phyloP scores from a whole-genome alignment of 2,888 invertebrate genomes.

The Pemphredon lugubris region DNA sequence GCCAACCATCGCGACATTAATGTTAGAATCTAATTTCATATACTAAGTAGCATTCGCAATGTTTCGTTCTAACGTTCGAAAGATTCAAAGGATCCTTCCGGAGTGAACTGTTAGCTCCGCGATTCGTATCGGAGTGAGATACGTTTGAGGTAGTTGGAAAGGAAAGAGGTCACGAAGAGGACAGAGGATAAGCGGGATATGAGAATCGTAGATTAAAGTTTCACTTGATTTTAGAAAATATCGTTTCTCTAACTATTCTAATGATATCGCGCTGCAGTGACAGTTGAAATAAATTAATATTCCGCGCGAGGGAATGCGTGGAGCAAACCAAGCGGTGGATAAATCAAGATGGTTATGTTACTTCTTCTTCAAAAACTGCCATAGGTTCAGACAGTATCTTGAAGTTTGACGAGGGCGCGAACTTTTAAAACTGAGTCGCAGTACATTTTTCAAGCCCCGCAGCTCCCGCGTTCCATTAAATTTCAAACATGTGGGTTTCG shows the following conservation, averaged over 20 bases:
- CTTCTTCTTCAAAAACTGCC: no score
- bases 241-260: no score
- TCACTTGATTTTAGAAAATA: no score
- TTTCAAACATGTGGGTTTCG: conserved; percentile 9
- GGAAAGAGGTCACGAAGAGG: neutral
- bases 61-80: conserved; percentile 22
- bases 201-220: no score
- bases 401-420: neutral
- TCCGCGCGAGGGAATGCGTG: no score
- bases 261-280: no score
- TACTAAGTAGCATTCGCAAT: conserved; percentile 39
- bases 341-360: no score
- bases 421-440: neutral
- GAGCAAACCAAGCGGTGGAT: no score
- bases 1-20: conserved; percentile 21
- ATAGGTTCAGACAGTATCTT: no score
- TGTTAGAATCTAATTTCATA: conserved; percentile 48
- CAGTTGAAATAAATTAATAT: no score
- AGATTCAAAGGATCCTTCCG: conserved; percentile 24
- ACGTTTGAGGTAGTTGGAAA: neutral
- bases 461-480: conserved; percentile 28
- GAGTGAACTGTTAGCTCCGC: conserved; percentile 1
- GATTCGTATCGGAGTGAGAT: conserved; percentile 21
- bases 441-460: conserved; percentile 12
- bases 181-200: conserved; percentile 1